Evolutionary conservation across 1,140 invertebrate species (phyloP), one percentile per base, ranked within the genome.

Genomic region (Drosophila subpulchrella): DNA sequence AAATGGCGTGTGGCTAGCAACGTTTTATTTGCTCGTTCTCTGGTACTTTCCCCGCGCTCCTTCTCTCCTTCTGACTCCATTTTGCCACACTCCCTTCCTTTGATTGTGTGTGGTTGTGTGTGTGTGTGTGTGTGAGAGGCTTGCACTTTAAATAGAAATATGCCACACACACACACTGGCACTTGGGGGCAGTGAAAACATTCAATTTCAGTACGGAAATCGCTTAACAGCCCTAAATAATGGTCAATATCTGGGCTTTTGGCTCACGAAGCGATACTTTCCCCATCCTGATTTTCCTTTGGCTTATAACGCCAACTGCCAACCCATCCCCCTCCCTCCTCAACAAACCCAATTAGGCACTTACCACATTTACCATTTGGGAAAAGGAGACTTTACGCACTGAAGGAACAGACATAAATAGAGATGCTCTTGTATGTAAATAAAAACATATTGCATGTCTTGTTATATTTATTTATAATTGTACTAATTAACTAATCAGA

Each of bases 1-100:
- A 88, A 88, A 88, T 88, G 83, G 83, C 83, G 83, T 88, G 83
- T 81, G 83, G 83, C 86, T 70, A 74, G 60, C 79, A 88, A 88
- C 83, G 82, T 88, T 84, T 85, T 85, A 85, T 88, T 85, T 85
- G 75, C 83, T 76, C 73, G 53, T 58, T 57, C 65, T 32, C 46
- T 24, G 57, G 60, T 13, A 54, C 65, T 48, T 5, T n/a, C 67
- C n/a, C 27, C 68, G n/a, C n/a, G n/a, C n/a, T n/a, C n/a, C 54
- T 47, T 27, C 20, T 30, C 44, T 53, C 59, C 44, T 3, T 17
- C 42, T 34, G 32, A 42, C 70, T 59, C 36, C 39, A 27, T 54
- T 20, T 71, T 27, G 20, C 24, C 47, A 27, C 41, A 34, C 38
- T 61, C 42, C 30, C n/a, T 53, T 38, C 6, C 20, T 42, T 46